These are phyloP conservation scores for Myotis daubentonii DNA, from an alignment of 2,797 vertebrate species.

Conservation along the genomic window DNA sequence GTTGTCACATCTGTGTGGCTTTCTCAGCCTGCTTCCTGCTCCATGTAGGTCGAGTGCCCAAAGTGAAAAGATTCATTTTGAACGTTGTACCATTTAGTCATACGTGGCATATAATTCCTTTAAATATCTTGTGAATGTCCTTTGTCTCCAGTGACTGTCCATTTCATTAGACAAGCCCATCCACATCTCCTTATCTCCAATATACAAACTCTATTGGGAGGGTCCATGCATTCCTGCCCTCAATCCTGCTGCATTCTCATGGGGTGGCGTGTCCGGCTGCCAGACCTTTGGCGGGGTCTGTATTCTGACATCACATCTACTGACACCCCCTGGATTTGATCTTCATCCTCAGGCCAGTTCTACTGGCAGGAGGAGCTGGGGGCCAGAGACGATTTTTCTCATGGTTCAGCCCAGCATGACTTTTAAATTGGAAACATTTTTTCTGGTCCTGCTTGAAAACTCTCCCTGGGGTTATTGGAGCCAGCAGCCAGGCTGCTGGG, in stretches of 20 bases:
- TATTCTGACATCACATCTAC: background rate
- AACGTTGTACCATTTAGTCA: background rate
- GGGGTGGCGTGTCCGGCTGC: background rate
- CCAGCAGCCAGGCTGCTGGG: fast-evolving
- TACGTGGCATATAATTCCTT: background rate
- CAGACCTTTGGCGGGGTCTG: background rate
- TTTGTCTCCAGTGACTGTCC: background rate
- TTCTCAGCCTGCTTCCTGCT: background rate
- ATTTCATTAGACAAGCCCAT: background rate
- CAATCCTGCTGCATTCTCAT: background rate
- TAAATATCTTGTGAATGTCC: background rate
- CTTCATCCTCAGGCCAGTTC: background rate
- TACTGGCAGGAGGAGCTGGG: background rate
- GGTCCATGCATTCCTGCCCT: background rate
- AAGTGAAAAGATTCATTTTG: background rate
- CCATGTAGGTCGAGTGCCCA: background rate
- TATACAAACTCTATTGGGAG: background rate
- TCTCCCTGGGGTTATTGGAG: fast-evolving
- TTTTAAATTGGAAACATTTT: background rate
- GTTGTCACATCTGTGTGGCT: background rate
- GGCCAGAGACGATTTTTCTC: background rate
- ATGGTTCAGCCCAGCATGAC: too few species aligned
- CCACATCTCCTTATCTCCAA: background rate
- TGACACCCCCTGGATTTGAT: background rate
- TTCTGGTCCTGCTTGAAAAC: background rate